Percentiles rank a stretch among this genome's conserved stretches.
phyloP scores from a whole-genome alignment of 2,113 vertebrate species.

The Parus major region DNA sequence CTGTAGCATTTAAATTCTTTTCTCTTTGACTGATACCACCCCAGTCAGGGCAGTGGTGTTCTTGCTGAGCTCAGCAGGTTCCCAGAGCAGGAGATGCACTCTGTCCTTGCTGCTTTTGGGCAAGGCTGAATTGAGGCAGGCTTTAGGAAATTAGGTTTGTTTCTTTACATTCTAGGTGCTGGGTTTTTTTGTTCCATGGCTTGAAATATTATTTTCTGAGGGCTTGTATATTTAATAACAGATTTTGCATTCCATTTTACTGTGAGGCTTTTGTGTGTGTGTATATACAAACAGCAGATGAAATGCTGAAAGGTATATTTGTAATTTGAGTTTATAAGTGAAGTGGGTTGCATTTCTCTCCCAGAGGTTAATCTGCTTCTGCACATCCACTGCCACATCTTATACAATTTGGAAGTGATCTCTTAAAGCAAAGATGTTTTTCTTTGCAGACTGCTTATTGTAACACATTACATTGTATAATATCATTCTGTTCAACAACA shows the following conservation, averaged over 20 bases:
- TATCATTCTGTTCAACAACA: not conserved
- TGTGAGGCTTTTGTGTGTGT: not conserved
- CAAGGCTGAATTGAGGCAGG: not conserved
- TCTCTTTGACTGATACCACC: not conserved
- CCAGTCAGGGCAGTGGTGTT: not conserved
- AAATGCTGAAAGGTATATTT: not conserved
- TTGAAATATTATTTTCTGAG: not conserved
- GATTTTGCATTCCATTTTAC: not conserved
- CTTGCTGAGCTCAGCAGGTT: not conserved
- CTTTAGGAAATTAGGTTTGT: not conserved
- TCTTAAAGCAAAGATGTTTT: not conserved
- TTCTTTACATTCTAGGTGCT: not conserved
- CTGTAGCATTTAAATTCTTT: not conserved
- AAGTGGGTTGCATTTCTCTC: not conserved
- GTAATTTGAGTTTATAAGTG: not conserved
- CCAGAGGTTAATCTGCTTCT: not conserved
- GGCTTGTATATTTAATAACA: not conserved
- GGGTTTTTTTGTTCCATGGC: not conserved
- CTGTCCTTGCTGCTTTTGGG: not conserved
- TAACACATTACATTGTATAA: not conserved
- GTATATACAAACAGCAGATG: not conserved
- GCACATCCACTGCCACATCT: not conserved
- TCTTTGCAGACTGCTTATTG: not conserved
- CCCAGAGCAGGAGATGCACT: not conserved
- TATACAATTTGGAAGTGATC: not conserved